Conservation (phyloP, 2,797 vertebrate species). For the Lithobates pipiens region DNA sequence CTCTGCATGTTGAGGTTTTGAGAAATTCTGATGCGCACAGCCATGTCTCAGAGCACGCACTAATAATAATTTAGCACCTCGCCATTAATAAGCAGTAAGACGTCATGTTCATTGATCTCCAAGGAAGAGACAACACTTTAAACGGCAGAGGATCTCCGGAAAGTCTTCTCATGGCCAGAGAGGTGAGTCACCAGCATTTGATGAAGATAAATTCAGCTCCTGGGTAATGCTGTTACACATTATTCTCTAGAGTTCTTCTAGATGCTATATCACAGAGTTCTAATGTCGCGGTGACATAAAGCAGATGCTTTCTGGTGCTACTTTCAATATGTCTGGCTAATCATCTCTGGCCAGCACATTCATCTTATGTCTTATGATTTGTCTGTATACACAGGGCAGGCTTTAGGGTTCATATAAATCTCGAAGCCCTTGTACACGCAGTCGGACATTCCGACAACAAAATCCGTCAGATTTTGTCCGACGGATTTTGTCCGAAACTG, state of each 20-base stretch:
- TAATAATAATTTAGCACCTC: background rate
- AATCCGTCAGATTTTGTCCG: no score
- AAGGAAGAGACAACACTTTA: background rate
- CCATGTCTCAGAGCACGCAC: background rate
- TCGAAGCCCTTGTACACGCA: no score
- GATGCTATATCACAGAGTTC: slow-evolving; percentile 21
- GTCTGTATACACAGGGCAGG: no score
- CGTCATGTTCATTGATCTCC: slow-evolving; percentile 35
- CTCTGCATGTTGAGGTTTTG: background rate
- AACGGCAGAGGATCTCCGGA: slow-evolving; percentile 1
- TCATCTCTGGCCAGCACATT: background rate
- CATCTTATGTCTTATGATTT: no score
- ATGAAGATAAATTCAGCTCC: slow-evolving; percentile 31
- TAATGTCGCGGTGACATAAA: slow-evolving; percentile 36
- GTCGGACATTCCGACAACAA: no score
- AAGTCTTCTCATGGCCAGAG: slow-evolving; percentile 22
- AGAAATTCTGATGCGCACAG: background rate
- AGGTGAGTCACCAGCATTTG: slow-evolving; percentile 33
- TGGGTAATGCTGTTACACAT: slow-evolving; percentile 42
- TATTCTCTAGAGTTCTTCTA: background rate
- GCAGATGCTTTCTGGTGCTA: slow-evolving; percentile 28
- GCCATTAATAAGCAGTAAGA: slow-evolving; percentile 25
- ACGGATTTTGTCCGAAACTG: no score
- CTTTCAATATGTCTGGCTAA: slow-evolving; percentile 12
- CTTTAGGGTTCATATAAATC: no score